phyloP scores from a whole-genome alignment of 2,888 invertebrate species.

The Drosophila melanosoma region DNA sequence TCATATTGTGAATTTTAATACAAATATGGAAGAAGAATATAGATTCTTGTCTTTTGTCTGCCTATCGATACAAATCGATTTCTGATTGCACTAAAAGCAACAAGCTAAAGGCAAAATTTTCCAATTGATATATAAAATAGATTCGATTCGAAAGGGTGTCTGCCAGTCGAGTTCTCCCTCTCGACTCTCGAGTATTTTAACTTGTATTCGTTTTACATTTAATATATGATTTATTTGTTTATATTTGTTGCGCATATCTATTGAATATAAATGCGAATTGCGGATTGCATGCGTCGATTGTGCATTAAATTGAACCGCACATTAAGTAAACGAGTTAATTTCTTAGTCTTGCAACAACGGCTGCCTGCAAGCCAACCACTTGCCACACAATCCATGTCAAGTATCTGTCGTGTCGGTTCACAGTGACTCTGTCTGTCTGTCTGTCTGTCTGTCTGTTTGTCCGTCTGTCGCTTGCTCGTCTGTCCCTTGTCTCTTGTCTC shows the following conservation, averaged over 20 bases:
- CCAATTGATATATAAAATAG: background rate
- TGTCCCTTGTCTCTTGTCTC: background rate
- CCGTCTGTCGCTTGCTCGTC: slow-evolving; percentile 1
- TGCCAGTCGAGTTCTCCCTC: background rate
- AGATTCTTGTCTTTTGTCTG: background rate
- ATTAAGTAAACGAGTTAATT: slow-evolving; percentile 42
- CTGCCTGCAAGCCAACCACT: slow-evolving; percentile 28
- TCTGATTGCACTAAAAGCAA: background rate
- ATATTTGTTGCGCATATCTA: background rate
- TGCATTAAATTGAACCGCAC: slow-evolving; percentile 13
- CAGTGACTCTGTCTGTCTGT: slow-evolving; percentile 20
- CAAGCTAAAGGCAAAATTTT: background rate
- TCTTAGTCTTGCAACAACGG: slow-evolving; percentile 5
- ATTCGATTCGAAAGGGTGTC: background rate
- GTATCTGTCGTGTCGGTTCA: slow-evolving; percentile 37
- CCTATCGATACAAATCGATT: background rate
- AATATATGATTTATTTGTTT: background rate
- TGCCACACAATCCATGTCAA: slow-evolving; percentile 58
- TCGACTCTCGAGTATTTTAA: no score
- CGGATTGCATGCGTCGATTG: slow-evolving; percentile 3
- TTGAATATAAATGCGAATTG: background rate
- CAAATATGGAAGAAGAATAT: background rate
- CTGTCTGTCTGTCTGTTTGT: slow-evolving; percentile 17
- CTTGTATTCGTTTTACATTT: background rate
- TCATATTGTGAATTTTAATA: background rate